Percentiles rank a stretch among this genome's conserved stretches.
Evolutionary conservation across 2,888 invertebrate species (phyloP).

Genomic region (Pardosa pseudoannulata): DNA sequence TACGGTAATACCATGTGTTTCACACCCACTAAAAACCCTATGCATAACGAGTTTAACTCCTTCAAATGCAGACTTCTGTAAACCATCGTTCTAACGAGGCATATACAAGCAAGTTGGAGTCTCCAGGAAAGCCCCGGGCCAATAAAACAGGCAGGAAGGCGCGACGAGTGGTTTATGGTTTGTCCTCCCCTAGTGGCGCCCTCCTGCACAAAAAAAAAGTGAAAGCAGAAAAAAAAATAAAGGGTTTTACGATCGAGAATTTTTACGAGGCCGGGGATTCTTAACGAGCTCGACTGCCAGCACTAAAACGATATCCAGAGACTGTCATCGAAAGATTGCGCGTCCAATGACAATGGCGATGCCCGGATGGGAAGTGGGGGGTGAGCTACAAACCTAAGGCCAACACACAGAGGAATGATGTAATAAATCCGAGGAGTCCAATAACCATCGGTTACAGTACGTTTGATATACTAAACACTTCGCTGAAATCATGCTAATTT

Average conservation of each 20-base stretch:
- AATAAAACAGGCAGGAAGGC: slow-evolving; percentile 55
- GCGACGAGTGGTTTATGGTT: slow-evolving; percentile 67
- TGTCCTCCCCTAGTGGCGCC: slow-evolving; percentile 35
- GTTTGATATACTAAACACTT: too few species aligned
- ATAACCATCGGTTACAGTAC: too few species aligned
- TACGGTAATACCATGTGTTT: slow-evolving; percentile 29
- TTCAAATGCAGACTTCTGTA: slow-evolving; percentile 26
- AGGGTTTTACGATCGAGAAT: slow-evolving; percentile 63
- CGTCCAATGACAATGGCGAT: slow-evolving; percentile 55
- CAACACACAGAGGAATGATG: too few species aligned
- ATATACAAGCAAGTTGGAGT: slow-evolving; percentile 35
- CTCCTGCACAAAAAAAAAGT: slow-evolving; percentile 1
- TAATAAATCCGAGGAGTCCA: too few species aligned
- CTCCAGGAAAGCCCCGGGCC: slow-evolving; percentile 27
- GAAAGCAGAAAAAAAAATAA: slow-evolving; percentile 26
- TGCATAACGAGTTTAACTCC: slow-evolving; percentile 26
- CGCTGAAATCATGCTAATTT: too few species aligned
- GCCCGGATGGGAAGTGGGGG: slow-evolving; percentile 36
- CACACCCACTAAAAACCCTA: slow-evolving; percentile 27
- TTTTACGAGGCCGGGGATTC: slow-evolving; percentile 66
- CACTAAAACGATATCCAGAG: slow-evolving; percentile 70
- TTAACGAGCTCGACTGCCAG: slow-evolving; percentile 68
- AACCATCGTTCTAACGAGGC: slow-evolving; percentile 60
- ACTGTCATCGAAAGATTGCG: slow-evolving; percentile 67
- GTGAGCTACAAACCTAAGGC: slow-evolving; percentile 15